A percentile compares a stretch with the other conserved stretches of the same genome.
Evolutionary conservation across 2,113 vertebrate genomes (phyloP).

Genomic region (Todiramphus chloris): DNA sequence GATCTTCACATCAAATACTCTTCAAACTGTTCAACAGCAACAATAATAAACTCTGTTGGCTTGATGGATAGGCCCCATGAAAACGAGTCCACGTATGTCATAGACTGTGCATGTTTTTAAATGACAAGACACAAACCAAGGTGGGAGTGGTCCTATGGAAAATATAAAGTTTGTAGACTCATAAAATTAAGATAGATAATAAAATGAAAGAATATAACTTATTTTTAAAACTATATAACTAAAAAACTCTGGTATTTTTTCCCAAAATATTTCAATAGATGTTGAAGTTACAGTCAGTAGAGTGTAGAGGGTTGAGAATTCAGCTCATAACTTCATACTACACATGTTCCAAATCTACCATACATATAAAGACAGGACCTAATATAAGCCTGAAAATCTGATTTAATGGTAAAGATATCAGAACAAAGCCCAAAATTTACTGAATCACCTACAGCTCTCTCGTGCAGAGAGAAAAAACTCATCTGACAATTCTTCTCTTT

Average conservation of each 20-base stretch:
- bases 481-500: background rate
- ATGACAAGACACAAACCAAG: background rate
- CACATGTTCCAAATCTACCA: background rate
- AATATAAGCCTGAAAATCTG: background rate
- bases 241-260: background rate
- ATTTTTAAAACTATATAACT: background rate
- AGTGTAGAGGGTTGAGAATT: background rate
- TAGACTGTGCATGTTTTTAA: accelerated
- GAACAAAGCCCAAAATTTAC: background rate
- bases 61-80: background rate
- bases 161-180: background rate
- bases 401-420: background rate
- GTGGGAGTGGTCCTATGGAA: background rate
- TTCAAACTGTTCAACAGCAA: background rate
- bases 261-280: background rate
- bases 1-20: background rate
- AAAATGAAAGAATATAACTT: accelerated
- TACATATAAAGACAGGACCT: background rate
- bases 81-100: background rate
- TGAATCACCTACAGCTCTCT: background rate
- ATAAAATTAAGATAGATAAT: background rate
- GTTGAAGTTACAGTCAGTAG: background rate
- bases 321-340: background rate
- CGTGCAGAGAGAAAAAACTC: accelerated
- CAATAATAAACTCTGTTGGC: background rate